Base-by-base conservation (phyloP, 2,113 vertebrate species). In the Mus spicilegus region DNA sequence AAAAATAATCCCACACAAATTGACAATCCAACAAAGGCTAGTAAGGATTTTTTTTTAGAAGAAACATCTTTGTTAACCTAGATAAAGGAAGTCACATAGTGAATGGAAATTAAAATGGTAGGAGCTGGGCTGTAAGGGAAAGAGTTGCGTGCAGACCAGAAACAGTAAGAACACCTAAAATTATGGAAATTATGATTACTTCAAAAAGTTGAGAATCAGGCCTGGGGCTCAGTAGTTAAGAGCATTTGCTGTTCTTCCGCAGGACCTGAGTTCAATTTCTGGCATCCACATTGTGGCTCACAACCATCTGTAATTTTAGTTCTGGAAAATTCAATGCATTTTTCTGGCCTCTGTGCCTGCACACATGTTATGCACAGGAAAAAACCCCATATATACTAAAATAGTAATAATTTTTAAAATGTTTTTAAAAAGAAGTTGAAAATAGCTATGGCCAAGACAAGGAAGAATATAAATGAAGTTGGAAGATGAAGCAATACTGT, bases 401-500 rank as follows among this genome's bases (percentile, higher is more conserved):
- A 81, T 58, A 70, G 6, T 70, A 81, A 33, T 58, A 80, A 56
- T 81, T 58, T 56, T 81, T 81, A 19, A 80, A 58, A 81, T 19
- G 3, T 58, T 58, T 81, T 81, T n/a, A 5, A 36, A 56, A n/a
- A 94, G 69, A 77, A 93, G 36, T 78, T 91, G 51, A 91, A 7
- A 85, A n/a, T 90, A 77, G 70, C 82, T 94, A 12, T 65, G 51
- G n/a, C 28, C 72, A 94, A 95, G 84, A 91, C 54, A n/a, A 86
- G 90, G 87, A 91, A 89, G 61, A 93, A 30, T 67, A 63, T 86
- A 86, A 86, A 49, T 76, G 28, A 96, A 86, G 28, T 72, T 92
- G 65, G 51, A 86, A 93, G 92, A 63, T 49, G n/a, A 90, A 28
- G 75, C 58, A 90, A 46, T 61, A 70, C 13, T 65, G 84, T 65